phyloP scores from a whole-genome alignment of 2,113 vertebrate genomes.

The Gymnogyps californianus region DNA sequence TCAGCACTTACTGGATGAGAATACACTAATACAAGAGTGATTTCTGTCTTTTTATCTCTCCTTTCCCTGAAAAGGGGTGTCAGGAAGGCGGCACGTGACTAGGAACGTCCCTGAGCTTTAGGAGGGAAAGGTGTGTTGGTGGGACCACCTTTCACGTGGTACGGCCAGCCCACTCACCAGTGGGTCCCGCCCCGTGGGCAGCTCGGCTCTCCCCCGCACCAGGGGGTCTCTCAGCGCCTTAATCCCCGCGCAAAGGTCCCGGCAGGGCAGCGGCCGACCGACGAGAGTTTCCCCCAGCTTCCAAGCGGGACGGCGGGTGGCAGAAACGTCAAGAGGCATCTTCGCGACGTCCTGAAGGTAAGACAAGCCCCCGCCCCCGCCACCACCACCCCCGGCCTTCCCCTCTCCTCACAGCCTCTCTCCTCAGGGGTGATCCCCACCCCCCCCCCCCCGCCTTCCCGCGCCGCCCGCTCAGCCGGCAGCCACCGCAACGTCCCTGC shows the following conservation, averaged over 20 bases:
- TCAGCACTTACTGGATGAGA: neutral
- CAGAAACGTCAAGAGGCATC: neutral
- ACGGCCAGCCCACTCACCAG: too few relatives aligned
- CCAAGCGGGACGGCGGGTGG: too few relatives aligned
- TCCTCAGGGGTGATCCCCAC: neutral
- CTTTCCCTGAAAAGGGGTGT: neutral
- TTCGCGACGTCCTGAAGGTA: too few relatives aligned
- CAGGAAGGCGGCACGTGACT: fast-evolving
- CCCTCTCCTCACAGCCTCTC: neutral
- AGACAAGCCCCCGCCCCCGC: fast-evolving
- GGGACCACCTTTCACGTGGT: neutral
- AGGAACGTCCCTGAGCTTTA: fast-evolving
- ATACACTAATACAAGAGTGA: fast-evolving
- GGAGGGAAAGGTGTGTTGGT: fast-evolving
- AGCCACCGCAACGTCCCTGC: neutral
- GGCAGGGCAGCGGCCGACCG: fast-evolving
- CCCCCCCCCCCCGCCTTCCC: too few relatives aligned
- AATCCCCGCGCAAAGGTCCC: fast-evolving
- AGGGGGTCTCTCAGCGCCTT: neutral
- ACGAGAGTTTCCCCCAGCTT: too few relatives aligned
- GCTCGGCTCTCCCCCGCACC: too few relatives aligned
- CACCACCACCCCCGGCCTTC: too few relatives aligned
- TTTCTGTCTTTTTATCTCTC: fast-evolving
- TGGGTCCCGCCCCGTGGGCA: too few relatives aligned
- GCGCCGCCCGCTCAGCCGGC: neutral